Conservation (phyloP, 2,113 vertebrate species). For the Phalacrocorax aristotelis region DNA sequence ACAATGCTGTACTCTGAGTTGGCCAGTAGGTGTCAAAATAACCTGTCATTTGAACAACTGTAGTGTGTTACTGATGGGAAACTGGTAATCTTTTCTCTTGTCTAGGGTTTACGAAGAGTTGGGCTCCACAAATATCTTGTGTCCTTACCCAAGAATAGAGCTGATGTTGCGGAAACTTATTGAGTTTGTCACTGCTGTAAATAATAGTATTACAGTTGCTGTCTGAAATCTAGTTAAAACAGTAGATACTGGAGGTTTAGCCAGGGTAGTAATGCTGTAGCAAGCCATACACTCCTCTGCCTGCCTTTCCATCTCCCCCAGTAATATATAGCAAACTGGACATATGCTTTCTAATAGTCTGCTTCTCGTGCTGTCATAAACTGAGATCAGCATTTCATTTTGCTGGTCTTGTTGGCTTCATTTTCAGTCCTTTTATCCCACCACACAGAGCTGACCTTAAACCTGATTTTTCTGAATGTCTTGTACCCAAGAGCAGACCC, state of each 20-base stretch:
- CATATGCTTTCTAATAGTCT: not conserved
- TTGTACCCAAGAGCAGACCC: not conserved
- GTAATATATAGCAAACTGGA: not conserved
- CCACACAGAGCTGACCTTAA: not conserved
- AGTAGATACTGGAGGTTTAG: not conserved
- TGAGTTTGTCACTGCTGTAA: not conserved
- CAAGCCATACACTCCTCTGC: not conserved
- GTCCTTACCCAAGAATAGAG: not conserved
- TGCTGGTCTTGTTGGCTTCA: not conserved
- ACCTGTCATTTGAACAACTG: constrained; percentile 42
- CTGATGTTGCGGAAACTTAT: not conserved
- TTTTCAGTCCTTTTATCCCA: not conserved
- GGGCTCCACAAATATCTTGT: not conserved
- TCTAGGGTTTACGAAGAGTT: not conserved
- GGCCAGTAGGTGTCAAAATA: constrained; percentile 69
- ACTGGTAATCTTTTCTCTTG: not conserved
- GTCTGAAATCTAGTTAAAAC: not conserved
- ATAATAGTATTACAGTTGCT: not conserved
- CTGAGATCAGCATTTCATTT: not conserved
- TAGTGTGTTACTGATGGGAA: not conserved
- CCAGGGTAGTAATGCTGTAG: not conserved
- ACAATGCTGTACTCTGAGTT: constrained; percentile 15
- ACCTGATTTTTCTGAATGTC: not conserved
- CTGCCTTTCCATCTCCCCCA: not conserved
- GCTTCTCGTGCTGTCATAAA: not conserved